Evolutionary conservation across 2,113 vertebrate species (phyloP), one percentile per base, ranked within the genome.

Genomic region (Pedionomus torquatus): DNA sequence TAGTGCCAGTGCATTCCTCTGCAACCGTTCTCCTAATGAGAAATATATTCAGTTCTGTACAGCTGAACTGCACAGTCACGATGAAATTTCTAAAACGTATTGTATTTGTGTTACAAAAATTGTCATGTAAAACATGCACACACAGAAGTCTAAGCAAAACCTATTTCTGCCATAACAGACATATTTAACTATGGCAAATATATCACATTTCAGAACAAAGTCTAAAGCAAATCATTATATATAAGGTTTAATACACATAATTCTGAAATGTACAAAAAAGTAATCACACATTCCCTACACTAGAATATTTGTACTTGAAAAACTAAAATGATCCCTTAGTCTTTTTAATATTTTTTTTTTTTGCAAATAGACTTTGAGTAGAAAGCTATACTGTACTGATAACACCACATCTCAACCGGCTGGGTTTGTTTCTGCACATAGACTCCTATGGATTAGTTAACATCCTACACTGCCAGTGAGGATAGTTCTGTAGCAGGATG

Each of bases 201-300:
- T 82, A 83, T 80, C 96, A 94, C 93, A 88, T 95, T 92, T 97
- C 95, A 93, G 94, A 97, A 93, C 91, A 72, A 86, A 89, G 94
- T 72, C 81, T 92, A 93, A 92, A 60, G 77, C 91, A 95, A 97
- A 96, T 94, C 83, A n/a, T 91, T 85, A 82, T 49, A 94, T 79
- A 65, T 37, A 91, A 81, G 70, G 80, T 83, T 96, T 84, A 82
- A 95, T 83, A 95, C 93, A 91, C 48, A 77, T 87, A 93, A 79
- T 93, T 97, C 93, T 94, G 97, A 97, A 95, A 96, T 95, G 87
- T 89, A 96, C 94, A 83, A 70, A 97, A 94, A 95, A 91, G 61
- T 82, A 88, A 87, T 90, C 95, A 93, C 90, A 77, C 88, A 48
- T 39, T 83, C 77, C 72, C 93, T 83, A 80, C 58, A 75, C 88